A percentile compares a stretch with the other conserved stretches of the same genome.
These are phyloP conservation scores for Glyphotaelius pellucidus DNA, from an alignment of 2,888 invertebrate genomes.

Conservation along the genomic window DNA sequence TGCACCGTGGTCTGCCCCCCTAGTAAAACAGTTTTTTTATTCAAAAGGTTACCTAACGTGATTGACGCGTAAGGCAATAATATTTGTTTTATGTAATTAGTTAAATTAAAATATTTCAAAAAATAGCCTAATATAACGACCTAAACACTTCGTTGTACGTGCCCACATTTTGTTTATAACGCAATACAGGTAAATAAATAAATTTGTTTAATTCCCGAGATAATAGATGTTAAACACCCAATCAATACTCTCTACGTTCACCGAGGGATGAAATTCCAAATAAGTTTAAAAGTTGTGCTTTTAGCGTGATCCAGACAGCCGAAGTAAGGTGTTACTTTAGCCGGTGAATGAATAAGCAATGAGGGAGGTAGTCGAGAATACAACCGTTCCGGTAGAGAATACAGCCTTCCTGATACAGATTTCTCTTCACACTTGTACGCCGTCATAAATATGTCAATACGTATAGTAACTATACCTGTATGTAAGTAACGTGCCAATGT, in stretches of 20 bases:
- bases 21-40: too few relatives aligned
- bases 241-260: constrained; percentile 46
- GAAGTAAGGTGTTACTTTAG: constrained; percentile 51
- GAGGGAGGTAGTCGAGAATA: constrained; percentile 52
- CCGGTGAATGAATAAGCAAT: constrained; percentile 60
- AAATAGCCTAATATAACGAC: neutral
- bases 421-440: constrained; percentile 10
- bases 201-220: neutral
- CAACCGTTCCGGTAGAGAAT: neutral
- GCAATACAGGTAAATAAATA: neutral
- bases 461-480: neutral
- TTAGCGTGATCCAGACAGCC: constrained; percentile 51
- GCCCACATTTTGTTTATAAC: neutral
- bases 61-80: too few relatives aligned
- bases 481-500: too few relatives aligned
- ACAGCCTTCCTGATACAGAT: constrained; percentile 24
- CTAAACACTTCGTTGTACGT: neutral
- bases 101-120: neutral
- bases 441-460: constrained; percentile 35
- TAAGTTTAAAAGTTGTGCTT: constrained; percentile 49
- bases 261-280: constrained; percentile 43
- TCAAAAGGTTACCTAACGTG: too few relatives aligned
- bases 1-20: too few relatives aligned
- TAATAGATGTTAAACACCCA: constrained; percentile 36
- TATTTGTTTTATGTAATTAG: neutral